Evolutionary conservation across 2,797 vertebrate species (phyloP), one percentile per base, ranked within the genome.

Genomic region (Dromococcyx pavoninus): DNA sequence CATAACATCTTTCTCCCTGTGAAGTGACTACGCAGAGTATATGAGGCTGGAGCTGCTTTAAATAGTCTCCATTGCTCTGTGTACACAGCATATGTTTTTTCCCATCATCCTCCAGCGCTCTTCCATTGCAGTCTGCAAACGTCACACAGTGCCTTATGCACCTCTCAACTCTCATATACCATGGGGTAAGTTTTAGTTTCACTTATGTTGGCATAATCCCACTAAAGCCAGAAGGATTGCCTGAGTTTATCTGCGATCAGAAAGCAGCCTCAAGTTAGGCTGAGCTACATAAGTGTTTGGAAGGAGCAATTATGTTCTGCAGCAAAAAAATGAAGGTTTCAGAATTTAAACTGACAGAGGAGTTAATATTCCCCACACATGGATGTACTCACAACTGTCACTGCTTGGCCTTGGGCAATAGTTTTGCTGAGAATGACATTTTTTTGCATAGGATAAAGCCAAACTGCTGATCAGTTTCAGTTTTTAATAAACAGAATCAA

Each of bases 151-250:
- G 88, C 86, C 83, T 93, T 51, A 32, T 73, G 76, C 71, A 80
- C 89, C 89, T 73, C 77, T 82, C 93, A 94, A 28, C 80, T 86
- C 92, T 67, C 86, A 22, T 22, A 7, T 1, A 25, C 66, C 27
- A 27, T 4, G 56, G 78, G 83, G 89, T 56, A 58, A 65, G 90
- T 89, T 93, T 67, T 58, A 65, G 90, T 94, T 96, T 96, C 95
- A 72, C 74, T 96, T 74, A 46, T 61, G 86, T 85, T 94, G 93
- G 50, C 41, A 72, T 93, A 96, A 96, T 94, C 93, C 83, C 89
- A 85, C 65, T 87, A 94, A 97, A 96, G 77, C 91, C 94, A 95
- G 90, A 39, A 74, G 88, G 91, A 96, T 94, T 94, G 86, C 67
- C 69, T 54, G 86, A 93, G 17, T 95, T 97, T 96, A 95, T 90